Percentiles rank a stretch among this genome's conserved stretches.
phyloP scores from a whole-genome alignment of 1,140 invertebrate species.

The Akabosia matsudoensis region DNA sequence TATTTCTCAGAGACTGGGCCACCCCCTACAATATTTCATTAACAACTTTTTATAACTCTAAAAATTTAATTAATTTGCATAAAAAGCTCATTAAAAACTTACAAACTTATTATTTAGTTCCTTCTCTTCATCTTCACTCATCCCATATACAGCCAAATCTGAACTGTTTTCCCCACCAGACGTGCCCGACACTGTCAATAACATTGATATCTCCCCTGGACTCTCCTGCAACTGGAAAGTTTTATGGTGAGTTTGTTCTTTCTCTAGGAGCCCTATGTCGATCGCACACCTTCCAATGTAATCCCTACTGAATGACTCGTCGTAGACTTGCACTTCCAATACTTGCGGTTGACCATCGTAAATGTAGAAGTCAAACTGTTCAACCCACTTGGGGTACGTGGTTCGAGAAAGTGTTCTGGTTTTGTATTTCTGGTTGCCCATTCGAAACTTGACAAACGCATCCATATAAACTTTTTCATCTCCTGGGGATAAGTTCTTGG shows the following conservation, averaged over 20 bases:
- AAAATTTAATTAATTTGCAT: background rate
- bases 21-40: background rate
- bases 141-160: conserved; percentile 78
- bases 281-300: conserved; percentile 65
- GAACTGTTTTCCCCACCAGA: conserved; percentile 87
- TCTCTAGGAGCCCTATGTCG: conserved; percentile 76
- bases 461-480: conserved; percentile 73
- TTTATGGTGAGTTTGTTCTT: conserved; percentile 85
- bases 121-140: conserved; percentile 67
- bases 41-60: background rate
- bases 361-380: conserved; percentile 95
- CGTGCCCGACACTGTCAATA: conserved; percentile 92
- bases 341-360: conserved; percentile 85
- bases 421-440: conserved; percentile 97
- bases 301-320: conserved; percentile 65
- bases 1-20: conserved; percentile 6
- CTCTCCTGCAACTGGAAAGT: conserved; percentile 86
- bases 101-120: conserved; percentile 53
- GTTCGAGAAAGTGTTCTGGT: conserved; percentile 86
- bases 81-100: background rate
- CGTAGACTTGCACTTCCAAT: conserved; percentile 85
- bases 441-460: conserved; percentile 94
- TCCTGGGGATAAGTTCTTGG: conserved; percentile 81
- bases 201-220: conserved; percentile 77
- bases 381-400: conserved; percentile 84